These are phyloP conservation scores for Brachystomella parvula DNA, from an alignment of 1,140 invertebrate species.

Conservation along the genomic window DNA sequence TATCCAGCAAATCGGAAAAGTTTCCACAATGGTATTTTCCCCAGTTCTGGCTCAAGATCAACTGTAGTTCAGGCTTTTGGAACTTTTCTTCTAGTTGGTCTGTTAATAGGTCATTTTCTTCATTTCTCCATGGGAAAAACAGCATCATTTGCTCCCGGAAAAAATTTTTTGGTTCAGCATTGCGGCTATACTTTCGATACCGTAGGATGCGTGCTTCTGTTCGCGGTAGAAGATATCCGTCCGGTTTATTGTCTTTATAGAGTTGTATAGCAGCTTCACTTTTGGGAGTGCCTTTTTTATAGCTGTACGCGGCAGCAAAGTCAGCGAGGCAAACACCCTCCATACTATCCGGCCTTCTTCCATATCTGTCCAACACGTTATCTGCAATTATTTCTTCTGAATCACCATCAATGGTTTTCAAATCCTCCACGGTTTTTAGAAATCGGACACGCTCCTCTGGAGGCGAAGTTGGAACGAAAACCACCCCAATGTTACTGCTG, in stretches of 20 bases:
- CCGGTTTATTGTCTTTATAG: neutral
- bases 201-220: neutral
- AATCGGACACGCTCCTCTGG: neutral
- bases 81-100: neutral
- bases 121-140: neutral
- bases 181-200: neutral
- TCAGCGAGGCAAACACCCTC: constrained; percentile 12
- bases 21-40: neutral
- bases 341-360: neutral
- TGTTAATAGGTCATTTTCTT: neutral
- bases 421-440: neutral
- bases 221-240: neutral
- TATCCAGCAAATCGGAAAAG: neutral
- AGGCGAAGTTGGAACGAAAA: constrained; percentile 16
- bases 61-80: neutral
- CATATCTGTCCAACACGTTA: neutral
- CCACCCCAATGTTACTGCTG: neutral
- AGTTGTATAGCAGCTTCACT: too few relatives aligned
- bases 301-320: constrained; percentile 4
- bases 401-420: neutral
- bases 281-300: neutral
- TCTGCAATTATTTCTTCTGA: constrained; percentile 11
- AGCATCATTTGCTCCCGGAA: neutral
- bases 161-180: neutral
- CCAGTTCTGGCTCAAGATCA: neutral